A percentile compares a stretch with the other conserved stretches of the same genome.
These are phyloP conservation scores for Anthopleura sola DNA, from an alignment of 64 coral and sea anemone genomes.

Conservation along the genomic window DNA sequence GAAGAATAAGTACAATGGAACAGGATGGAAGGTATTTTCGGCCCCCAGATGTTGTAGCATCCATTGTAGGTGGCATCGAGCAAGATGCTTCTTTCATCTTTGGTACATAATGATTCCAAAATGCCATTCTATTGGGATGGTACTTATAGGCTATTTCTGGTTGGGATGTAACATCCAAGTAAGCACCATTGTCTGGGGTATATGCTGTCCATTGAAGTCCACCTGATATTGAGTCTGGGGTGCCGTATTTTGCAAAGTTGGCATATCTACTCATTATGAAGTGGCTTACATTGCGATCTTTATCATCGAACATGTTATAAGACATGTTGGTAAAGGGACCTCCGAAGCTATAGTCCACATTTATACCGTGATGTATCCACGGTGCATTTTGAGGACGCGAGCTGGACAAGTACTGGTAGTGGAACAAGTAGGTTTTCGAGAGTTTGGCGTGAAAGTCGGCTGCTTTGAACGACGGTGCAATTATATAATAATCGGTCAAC, in stretches of 20 bases:
- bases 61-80: neutral
- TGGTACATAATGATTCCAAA: constrained; percentile 81
- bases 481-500: constrained; percentile 62
- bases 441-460: constrained; percentile 46
- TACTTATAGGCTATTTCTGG: constrained; percentile 48
- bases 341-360: constrained; percentile 72
- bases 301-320: constrained; percentile 35
- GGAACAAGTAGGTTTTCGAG: constrained; percentile 62
- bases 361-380: constrained; percentile 52
- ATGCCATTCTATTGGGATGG: constrained; percentile 69
- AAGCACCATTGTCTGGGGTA: constrained; percentile 19
- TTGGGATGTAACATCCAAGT: constrained; percentile 43
- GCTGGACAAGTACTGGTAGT: constrained; percentile 61
- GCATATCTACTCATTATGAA: constrained; percentile 66
- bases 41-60: neutral
- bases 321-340: constrained; percentile 55
- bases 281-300: constrained; percentile 69
- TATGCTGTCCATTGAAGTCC: constrained; percentile 52
- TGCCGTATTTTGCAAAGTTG: constrained; percentile 76
- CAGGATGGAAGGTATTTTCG: neutral
- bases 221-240: constrained; percentile 9
- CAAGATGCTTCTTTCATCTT: constrained; percentile 24
- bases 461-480: constrained; percentile 57
- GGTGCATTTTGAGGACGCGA: constrained; percentile 4
- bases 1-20: neutral